Evolutionary conservation across 2,888 invertebrate species (phyloP).

Genomic region (Deladenus siricidicola): DNA sequence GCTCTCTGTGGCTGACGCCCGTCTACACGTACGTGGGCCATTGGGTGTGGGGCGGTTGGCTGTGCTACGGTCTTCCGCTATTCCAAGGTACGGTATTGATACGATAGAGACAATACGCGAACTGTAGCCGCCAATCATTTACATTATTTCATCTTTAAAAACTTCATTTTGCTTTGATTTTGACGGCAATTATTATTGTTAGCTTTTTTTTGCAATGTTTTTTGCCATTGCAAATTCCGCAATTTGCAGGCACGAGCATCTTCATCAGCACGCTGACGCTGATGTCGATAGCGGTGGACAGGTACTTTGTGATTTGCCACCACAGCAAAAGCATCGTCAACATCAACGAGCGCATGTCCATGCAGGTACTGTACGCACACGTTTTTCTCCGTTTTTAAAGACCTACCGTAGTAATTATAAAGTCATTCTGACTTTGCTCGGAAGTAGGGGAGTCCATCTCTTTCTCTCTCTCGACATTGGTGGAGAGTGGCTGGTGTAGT

Average conservation of each 20-base stretch:
- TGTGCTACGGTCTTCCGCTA: slow-evolving; percentile 86
- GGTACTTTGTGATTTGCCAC: slow-evolving; percentile 77
- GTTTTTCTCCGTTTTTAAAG: too few species aligned
- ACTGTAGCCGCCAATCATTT: too few species aligned
- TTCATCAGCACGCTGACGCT: slow-evolving; percentile 93
- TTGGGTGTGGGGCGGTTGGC: slow-evolving; percentile 82
- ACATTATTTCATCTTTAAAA: too few species aligned
- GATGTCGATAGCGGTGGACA: slow-evolving; percentile 91
- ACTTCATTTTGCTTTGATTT: too few species aligned
- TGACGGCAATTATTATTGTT: too few species aligned
- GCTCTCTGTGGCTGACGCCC: slow-evolving; percentile 93
- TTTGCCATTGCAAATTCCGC: too few species aligned
- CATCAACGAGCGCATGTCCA: slow-evolving; percentile 18
- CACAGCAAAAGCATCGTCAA: slow-evolving; percentile 14
- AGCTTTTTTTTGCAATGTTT: too few species aligned
- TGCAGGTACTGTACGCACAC: slow-evolving; percentile 18
- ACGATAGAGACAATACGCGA: too few species aligned
- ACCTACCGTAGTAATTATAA: neutral
- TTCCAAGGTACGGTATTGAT: slow-evolving; percentile 64
- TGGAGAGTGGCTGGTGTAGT: too few species aligned
- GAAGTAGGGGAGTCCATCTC: too few species aligned
- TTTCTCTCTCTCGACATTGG: too few species aligned
- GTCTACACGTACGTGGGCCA: slow-evolving; percentile 78
- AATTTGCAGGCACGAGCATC: slow-evolving; percentile 69
- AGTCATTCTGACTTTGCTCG: too few species aligned